Evolutionary conservation across 2,113 vertebrate species (phyloP).

Genomic region (Muntiacus muntjak): DNA sequence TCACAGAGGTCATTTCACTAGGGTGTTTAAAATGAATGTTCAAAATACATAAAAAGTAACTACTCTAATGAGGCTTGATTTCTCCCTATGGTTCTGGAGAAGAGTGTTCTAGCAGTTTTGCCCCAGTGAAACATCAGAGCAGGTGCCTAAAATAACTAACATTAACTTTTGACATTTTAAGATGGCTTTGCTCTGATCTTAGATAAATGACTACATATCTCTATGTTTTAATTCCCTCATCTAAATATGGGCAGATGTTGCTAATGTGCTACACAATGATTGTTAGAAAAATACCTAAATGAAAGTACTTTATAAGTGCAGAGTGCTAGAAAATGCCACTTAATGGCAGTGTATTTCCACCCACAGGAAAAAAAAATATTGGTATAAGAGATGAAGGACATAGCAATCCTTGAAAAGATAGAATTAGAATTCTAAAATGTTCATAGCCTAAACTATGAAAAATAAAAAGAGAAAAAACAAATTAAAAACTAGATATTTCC

Average conservation of each 20-base stretch:
- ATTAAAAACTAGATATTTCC: background rate
- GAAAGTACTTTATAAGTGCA: background rate
- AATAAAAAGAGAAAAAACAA: background rate
- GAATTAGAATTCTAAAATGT: constrained; percentile 24
- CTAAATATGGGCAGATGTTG: background rate
- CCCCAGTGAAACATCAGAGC: constrained; percentile 2
- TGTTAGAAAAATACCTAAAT: background rate
- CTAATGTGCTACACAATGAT: background rate
- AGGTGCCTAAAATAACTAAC: constrained; percentile 31
- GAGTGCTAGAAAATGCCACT: background rate
- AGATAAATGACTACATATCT: background rate
- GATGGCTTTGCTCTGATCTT: constrained; percentile 18
- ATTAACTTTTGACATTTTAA: constrained; percentile 31
- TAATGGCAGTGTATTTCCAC: background rate
- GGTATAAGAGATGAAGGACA: background rate
- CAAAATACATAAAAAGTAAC: constrained; percentile 50
- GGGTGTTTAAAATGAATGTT: constrained; percentile 54
- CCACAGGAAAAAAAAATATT: background rate
- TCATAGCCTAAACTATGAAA: background rate
- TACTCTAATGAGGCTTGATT: background rate
- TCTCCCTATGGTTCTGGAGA: background rate
- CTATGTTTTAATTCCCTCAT: background rate
- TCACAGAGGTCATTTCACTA: constrained; percentile 13
- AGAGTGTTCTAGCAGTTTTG: constrained; percentile 11
- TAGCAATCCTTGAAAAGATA: background rate